phyloP scores from a whole-genome alignment of 2,797 vertebrate species.

The Myripristis murdjan region DNA sequence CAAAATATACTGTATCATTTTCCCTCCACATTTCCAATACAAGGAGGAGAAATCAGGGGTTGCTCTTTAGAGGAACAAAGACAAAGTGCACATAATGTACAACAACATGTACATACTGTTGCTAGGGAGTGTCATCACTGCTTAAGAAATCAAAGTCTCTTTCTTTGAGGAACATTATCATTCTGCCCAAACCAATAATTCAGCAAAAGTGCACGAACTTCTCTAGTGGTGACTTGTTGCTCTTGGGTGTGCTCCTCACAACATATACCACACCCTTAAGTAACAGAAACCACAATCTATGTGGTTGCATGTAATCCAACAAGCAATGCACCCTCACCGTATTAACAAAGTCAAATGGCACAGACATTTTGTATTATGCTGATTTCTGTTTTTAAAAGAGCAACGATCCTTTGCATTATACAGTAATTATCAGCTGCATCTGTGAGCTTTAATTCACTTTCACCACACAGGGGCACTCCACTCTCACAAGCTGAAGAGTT shows the following conservation, averaged over 20 bases:
- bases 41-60: not conserved
- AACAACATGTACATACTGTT: slow-evolving; percentile 12
- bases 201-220: slow-evolving; percentile 45
- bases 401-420: not conserved
- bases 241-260: slow-evolving; percentile 51
- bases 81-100: not conserved
- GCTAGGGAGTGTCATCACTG: slow-evolving; percentile 4
- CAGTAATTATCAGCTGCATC: not conserved
- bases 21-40: not conserved
- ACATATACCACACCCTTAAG: slow-evolving; percentile 48
- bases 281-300: slow-evolving; percentile 41
- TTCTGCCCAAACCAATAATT: slow-evolving; percentile 17
- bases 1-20: not conserved
- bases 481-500: not conserved
- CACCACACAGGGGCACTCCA: slow-evolving; percentile 61
- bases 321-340: not conserved
- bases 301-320: not conserved
- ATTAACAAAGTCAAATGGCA: not conserved
- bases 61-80: not conserved
- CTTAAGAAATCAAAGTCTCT: not conserved
- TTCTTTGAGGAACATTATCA: slow-evolving; percentile 7
- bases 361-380: not conserved
- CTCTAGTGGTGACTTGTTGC: slow-evolving; percentile 32
- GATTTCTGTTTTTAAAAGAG: not conserved
- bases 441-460: slow-evolving; percentile 20